Evolutionary conservation across 2,797 vertebrate species (phyloP).

Genomic region (Rhodeus uyekii): DNA sequence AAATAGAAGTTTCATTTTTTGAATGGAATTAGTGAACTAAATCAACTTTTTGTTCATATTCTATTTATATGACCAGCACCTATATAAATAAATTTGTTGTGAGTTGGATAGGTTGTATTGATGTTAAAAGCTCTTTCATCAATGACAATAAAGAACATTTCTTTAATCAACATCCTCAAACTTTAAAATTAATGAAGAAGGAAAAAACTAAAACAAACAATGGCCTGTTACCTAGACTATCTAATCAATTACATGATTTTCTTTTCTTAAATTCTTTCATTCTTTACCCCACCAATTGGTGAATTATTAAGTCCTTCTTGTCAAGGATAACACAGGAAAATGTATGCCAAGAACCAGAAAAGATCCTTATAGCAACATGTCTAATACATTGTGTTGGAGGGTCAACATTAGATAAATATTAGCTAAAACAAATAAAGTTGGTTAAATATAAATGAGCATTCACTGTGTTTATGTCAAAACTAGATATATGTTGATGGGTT

Average conservation of each 20-base stretch:
- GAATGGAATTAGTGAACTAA: no score
- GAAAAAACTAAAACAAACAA: background rate
- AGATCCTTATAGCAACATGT: slow-evolving; percentile 6
- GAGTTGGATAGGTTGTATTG: no score
- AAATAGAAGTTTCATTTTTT: no score
- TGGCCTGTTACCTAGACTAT: background rate
- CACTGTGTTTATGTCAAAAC: background rate
- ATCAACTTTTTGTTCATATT: no score
- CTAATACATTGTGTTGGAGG: background rate
- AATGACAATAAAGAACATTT: no score
- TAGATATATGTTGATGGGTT: background rate
- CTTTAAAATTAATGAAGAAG: background rate
- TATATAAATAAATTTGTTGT: no score
- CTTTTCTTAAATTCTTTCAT: background rate
- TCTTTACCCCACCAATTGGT: slow-evolving; percentile 7
- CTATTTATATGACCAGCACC: no score
- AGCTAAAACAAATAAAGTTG: background rate
- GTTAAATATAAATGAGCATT: background rate
- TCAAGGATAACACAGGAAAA: slow-evolving; percentile 15
- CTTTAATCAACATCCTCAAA: background rate
- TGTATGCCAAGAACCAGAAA: background rate
- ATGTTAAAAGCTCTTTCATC: no score
- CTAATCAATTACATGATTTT: background rate
- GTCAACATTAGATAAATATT: slow-evolving; percentile 38
- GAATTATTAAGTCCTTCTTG: slow-evolving; percentile 53